These are phyloP conservation scores for Penelope pileata DNA, from an alignment of 2,113 vertebrate genomes.

Conservation along the genomic window DNA sequence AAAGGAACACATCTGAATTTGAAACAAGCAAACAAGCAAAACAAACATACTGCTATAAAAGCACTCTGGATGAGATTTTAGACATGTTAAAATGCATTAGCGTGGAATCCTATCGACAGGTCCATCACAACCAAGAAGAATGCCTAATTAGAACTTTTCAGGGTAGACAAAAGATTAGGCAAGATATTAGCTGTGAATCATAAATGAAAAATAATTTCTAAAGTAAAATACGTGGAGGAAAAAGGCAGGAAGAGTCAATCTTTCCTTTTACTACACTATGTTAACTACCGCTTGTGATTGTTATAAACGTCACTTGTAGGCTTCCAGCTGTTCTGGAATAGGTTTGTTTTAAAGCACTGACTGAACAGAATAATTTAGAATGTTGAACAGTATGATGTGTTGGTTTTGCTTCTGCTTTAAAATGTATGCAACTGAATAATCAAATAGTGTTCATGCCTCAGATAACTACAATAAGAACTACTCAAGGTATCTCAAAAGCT, in stretches of 20 bases:
- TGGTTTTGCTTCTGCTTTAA: constrained; percentile 35
- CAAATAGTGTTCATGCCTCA: neutral
- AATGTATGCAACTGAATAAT: constrained; percentile 55
- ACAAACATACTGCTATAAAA: neutral
- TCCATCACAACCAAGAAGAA: constrained; percentile 7
- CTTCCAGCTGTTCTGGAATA: constrained; percentile 61
- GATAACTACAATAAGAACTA: constrained; percentile 37
- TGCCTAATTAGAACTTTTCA: constrained; percentile 24
- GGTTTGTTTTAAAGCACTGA: constrained; percentile 58
- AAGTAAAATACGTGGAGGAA: constrained; percentile 7
- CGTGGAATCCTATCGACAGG: neutral
- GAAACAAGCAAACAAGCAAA: neutral
- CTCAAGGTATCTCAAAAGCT: neutral
- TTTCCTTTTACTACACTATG: constrained; percentile 44
- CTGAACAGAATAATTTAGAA: constrained; percentile 66
- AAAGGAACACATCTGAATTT: neutral
- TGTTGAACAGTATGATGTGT: neutral
- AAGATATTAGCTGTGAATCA: constrained; percentile 17
- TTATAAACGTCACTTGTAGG: constrained; percentile 57
- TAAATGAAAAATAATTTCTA: constrained; percentile 13
- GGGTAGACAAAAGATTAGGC: neutral
- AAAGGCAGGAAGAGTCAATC: neutral
- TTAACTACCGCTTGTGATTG: constrained; percentile 24
- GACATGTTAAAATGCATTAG: neutral
- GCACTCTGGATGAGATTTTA: neutral